A percentile compares a stretch with the other conserved stretches of the same genome.
Evolutionary conservation across 2,113 vertebrate species (phyloP).

Genomic region (Peromyscus polionotus): DNA sequence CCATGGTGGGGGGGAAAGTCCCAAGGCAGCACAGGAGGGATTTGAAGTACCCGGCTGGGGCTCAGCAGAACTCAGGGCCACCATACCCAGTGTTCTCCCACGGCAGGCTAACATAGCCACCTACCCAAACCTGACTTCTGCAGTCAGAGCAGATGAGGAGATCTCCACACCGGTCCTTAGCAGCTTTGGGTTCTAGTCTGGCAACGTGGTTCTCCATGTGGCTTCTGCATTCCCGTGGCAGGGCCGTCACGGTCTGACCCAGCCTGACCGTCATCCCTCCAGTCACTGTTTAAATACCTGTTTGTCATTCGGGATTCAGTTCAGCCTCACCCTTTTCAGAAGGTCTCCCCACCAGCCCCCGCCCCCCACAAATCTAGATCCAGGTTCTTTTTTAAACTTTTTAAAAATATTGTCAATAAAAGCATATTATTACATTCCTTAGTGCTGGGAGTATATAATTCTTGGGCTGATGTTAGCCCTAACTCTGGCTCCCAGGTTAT

Average conservation of each 20-base stretch:
- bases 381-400: neutral
- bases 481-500: neutral
- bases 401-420: neutral
- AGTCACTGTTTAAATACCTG: neutral
- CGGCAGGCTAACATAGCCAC: no score
- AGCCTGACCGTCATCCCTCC: neutral
- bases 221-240: fast-evolving
- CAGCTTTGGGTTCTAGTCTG: neutral
- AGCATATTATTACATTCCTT: neutral
- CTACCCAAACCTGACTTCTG: neutral
- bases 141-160: neutral
- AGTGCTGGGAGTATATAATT: neutral
- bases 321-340: neutral
- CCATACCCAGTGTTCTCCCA: neutral
- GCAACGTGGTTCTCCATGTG: fast-evolving
- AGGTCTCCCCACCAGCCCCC: neutral
- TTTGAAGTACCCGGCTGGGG: neutral
- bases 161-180: fast-evolving
- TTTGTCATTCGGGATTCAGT: neutral
- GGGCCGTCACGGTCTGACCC: neutral
- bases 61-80: no score
- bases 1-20: neutral
- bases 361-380: neutral
- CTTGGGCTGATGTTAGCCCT: neutral
- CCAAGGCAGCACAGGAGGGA: neutral